Conservation (phyloP, 23 tunicate genomes). For the Styela clava region DNA sequence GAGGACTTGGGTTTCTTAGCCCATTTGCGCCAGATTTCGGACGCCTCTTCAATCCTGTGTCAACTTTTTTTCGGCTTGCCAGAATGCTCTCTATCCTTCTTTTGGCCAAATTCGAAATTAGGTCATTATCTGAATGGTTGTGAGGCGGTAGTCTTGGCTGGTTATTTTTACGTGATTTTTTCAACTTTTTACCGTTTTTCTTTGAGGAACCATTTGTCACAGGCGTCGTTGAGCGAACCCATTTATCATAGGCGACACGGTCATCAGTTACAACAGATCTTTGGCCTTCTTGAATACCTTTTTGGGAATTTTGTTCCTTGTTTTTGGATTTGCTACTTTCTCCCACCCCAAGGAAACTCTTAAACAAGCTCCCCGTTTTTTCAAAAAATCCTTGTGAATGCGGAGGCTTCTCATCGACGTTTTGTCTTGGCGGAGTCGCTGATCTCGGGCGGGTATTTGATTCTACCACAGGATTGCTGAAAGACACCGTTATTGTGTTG, state of each 20-base stretch:
- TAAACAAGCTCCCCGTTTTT: slow-evolving; percentile 2
- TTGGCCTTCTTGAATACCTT: neutral
- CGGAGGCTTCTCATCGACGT: no score
- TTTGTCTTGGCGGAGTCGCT: neutral
- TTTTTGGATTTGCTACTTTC: neutral
- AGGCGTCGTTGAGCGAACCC: slow-evolving; percentile 50
- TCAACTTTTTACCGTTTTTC: slow-evolving; percentile 16
- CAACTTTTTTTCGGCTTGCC: slow-evolving; percentile 65
- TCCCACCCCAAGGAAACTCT: slow-evolving; percentile 33
- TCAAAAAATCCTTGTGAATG: neutral
- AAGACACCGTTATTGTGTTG: slow-evolving; percentile 44
- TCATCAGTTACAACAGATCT: neutral
- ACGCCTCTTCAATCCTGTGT: slow-evolving; percentile 46
- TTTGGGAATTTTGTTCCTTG: neutral
- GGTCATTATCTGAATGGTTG: slow-evolving; percentile 66
- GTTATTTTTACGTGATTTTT: neutral
- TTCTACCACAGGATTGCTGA: slow-evolving; percentile 37
- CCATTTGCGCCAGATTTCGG: slow-evolving; percentile 1
- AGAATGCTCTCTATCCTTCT: slow-evolving; percentile 66
- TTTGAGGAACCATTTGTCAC: slow-evolving; percentile 3
- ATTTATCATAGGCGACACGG: slow-evolving; percentile 48
- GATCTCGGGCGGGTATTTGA: slow-evolving; percentile 6
- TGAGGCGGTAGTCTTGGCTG: slow-evolving; percentile 35
- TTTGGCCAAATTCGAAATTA: slow-evolving; percentile 68
- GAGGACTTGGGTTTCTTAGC: neutral